Base-by-base conservation (phyloP, 2,888 invertebrate species). In the Agapetus fuscipes region DNA sequence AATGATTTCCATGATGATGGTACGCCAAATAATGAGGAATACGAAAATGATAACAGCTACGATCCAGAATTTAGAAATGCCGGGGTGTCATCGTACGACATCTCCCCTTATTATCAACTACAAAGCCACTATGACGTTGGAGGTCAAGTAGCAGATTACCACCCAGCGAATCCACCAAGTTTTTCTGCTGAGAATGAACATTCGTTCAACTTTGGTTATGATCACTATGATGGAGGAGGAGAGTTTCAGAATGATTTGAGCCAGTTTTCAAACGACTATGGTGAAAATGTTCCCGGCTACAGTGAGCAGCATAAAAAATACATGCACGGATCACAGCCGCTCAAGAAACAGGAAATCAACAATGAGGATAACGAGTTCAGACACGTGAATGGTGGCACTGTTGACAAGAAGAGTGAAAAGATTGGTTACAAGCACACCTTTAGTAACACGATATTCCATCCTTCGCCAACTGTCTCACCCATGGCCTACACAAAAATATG, bases 61-160 rank as follows among this genome's bases (percentile, higher is more conserved):
- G 61, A 12, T 52, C 61, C 5, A 52, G 66, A 1, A 62, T 63
- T 37, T 20, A 6, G 9, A 4, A 51, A 52, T 2, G 27, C 43
- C 7, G 35, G 17, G 5, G 10, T 43, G 52, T 56, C 11, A 34
- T 51, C 14, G 41, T 39, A 52, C 44, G 2, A 60, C 55, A 5
- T 57, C 54, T 37, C 11, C 52, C 17, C 49, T 51, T 16, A 50
- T 50, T 9, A 54, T 53, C 29, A 53, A 58, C 16, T 40, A 48
- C 14, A 54, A 47, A 24, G 16, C 13, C 14, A 34, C n/a, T n/a
- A 14, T 10, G 4, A 16, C 12, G 3, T 24, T 10, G 3, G 25
- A 16, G 7, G 10, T 11, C 6, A 16, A 34, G 6, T 11, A 34
- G 6, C 25, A 16, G 15, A 13, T 20, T 20, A 14, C 14, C 11